Percentiles rank a stretch among this genome's conserved stretches.
These are phyloP conservation scores for Xylota sylvarum DNA, from an alignment of 2,888 invertebrate species.

Conservation along the genomic window DNA sequence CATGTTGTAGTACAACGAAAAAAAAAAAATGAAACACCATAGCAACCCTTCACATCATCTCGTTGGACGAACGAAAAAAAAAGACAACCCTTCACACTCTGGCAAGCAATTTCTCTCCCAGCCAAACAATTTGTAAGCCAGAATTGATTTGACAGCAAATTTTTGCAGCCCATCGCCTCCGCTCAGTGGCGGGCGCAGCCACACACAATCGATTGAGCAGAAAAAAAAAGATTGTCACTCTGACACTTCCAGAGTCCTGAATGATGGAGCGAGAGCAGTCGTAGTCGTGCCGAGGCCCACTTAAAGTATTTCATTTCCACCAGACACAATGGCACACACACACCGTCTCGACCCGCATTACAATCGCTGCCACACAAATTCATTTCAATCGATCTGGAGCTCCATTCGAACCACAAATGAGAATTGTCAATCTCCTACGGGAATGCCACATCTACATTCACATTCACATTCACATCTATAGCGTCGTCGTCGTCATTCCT, in stretches of 20 bases:
- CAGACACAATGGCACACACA: constrained; percentile 11
- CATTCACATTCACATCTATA: constrained; percentile 2
- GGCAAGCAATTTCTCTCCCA: constrained; percentile 46
- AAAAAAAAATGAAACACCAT: not conserved
- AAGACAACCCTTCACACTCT: constrained; percentile 39
- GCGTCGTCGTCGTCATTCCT: constrained; percentile 2
- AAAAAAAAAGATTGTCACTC: constrained; percentile 47
- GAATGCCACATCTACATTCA: constrained; percentile 37
- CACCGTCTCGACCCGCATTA: constrained; percentile 47
- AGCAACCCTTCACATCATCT: not conserved
- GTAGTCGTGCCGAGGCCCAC: constrained; percentile 13
- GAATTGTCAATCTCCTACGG: constrained; percentile 69
- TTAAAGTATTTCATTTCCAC: constrained; percentile 22
- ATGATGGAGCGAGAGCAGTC: not conserved
- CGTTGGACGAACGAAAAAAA: not conserved
- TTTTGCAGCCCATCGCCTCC: constrained; percentile 59
- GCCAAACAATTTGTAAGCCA: constrained; percentile 55
- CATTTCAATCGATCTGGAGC: constrained; percentile 57
- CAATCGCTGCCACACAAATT: constrained; percentile 50
- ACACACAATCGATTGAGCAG: constrained; percentile 51
- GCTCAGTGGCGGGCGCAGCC: constrained; percentile 9
- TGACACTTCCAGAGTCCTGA: constrained; percentile 30
- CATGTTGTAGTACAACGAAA: constrained; percentile 36
- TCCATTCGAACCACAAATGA: constrained; percentile 63
- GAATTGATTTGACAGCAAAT: constrained; percentile 71